phyloP scores from a whole-genome alignment of 2,113 vertebrate species.

The Cryptoleucopteryx plumbea region DNA sequence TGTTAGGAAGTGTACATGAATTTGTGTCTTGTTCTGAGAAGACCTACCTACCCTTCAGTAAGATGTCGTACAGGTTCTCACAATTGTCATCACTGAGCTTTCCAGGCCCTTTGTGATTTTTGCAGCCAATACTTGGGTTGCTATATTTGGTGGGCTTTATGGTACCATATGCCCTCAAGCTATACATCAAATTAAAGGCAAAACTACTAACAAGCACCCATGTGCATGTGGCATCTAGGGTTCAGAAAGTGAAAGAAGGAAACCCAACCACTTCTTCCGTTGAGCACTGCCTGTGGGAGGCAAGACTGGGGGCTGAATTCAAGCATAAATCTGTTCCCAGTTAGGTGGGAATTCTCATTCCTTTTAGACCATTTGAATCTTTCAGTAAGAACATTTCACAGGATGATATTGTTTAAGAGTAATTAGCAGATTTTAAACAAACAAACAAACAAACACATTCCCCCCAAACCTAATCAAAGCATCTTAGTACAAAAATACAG shows the following conservation, averaged over 20 bases:
- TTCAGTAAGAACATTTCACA: neutral
- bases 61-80: neutral
- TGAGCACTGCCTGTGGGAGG: neutral
- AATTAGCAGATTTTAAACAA: neutral
- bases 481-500: neutral
- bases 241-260: neutral
- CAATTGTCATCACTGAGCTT: neutral
- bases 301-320: neutral
- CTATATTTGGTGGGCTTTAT: neutral
- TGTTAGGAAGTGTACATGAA: neutral
- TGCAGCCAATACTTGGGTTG: neutral
- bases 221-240: neutral
- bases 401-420: neutral
- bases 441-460: neutral
- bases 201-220: neutral
- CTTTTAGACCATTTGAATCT: neutral
- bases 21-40: neutral
- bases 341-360: neutral
- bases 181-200: neutral
- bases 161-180: neutral
- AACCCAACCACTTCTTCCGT: neutral
- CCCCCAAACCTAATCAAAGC: neutral
- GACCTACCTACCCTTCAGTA: neutral
- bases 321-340: slow-evolving; percentile 1
- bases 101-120: neutral